Evolutionary conservation across 2,113 vertebrate species (phyloP).

Genomic region (Atractosteus spatula): DNA sequence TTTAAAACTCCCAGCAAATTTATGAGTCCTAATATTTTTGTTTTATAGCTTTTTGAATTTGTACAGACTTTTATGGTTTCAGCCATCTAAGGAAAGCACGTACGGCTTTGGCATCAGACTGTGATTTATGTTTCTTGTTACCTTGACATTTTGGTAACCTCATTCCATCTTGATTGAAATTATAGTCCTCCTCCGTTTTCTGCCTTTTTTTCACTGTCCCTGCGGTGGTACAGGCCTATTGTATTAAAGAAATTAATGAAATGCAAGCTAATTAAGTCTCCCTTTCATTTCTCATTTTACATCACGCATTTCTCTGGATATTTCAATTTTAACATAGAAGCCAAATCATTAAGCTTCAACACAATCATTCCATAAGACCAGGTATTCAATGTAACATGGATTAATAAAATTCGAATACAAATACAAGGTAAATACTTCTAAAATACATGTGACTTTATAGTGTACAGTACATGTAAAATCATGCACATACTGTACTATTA

Average conservation of each 20-base stretch:
- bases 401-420: no score
- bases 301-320: background rate
- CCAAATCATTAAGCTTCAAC: background rate
- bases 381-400: no score
- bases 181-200: constrained; percentile 24
- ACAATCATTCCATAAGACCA: background rate
- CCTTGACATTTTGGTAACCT: constrained; percentile 48
- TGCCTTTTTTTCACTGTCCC: constrained; percentile 30
- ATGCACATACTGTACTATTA: no score
- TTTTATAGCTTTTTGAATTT: constrained; percentile 32
- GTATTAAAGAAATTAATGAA: constrained; percentile 11
- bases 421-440: no score
- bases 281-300: background rate
- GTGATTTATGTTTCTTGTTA: constrained; percentile 32
- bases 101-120: constrained; percentile 26
- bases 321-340: background rate
- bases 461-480: no score
- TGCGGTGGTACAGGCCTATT: constrained; percentile 4
- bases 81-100: constrained; percentile 33
- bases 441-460: no score
- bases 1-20: constrained; percentile 33
- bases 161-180: constrained; percentile 47
- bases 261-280: constrained; percentile 3
- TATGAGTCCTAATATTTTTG: constrained; percentile 31
- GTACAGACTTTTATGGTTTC: constrained; percentile 30